Conservation (phyloP, 2,113 vertebrate species). For the Nannospalax galili region DNA sequence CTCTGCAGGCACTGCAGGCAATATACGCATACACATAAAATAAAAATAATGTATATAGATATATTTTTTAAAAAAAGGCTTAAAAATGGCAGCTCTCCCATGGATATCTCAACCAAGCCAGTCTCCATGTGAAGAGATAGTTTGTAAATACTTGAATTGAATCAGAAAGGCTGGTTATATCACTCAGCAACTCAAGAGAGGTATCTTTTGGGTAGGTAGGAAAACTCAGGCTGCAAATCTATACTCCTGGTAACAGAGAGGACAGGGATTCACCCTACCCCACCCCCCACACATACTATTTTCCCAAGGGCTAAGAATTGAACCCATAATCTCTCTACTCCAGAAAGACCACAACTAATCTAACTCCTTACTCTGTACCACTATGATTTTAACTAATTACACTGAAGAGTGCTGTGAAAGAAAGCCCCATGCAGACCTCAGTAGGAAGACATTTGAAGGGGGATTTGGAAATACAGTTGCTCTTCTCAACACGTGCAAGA, state of each 20-base stretch:
- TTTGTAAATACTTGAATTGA: neutral
- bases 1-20: no score
- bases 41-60: no score
- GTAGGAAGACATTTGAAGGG: fast-evolving
- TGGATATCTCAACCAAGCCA: neutral
- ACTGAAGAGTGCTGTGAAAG: neutral
- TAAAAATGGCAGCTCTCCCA: neutral
- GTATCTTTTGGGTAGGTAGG: neutral
- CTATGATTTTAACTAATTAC: no score
- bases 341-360: neutral
- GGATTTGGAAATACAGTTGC: neutral
- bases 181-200: neutral
- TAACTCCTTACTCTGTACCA: neutral
- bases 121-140: neutral
- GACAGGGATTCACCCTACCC: neutral
- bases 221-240: neutral
- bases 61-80: neutral
- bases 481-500: neutral
- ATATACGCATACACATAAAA: no score
- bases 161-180: neutral
- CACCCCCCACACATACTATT: no score
- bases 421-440: neutral
- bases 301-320: neutral
- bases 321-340: neutral
- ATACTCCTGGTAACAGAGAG: neutral